Evolutionary conservation across 2,888 invertebrate species (phyloP).

Genomic region (Chaitophorus viminalis): DNA sequence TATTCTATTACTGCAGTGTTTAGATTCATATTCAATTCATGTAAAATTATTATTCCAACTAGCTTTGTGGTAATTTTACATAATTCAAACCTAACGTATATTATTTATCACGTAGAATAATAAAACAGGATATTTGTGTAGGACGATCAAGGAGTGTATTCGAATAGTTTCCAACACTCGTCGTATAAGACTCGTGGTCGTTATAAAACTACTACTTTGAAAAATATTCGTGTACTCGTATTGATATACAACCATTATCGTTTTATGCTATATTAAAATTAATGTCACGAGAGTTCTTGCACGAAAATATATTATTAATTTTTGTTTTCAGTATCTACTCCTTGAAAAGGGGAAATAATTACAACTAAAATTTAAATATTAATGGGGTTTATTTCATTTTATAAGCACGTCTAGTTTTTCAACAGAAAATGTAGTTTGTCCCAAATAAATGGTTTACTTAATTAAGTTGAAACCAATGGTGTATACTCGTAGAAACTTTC

Average conservation of each 20-base stretch:
- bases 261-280: too few species aligned
- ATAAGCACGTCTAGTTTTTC: neutral
- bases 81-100: neutral
- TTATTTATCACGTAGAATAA: slow-evolving; percentile 7
- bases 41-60: neutral
- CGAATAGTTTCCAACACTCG: neutral
- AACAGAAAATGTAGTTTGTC: too few species aligned
- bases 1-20: neutral
- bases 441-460: too few species aligned
- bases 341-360: neutral
- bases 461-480: too few species aligned
- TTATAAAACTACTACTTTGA: slow-evolving; percentile 7
- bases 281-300: neutral
- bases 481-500: too few species aligned
- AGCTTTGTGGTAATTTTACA: neutral
- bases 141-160: neutral
- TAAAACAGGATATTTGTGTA: slow-evolving; percentile 20
- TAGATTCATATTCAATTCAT: neutral
- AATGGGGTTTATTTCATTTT: neutral
- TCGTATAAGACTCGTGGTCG: neutral
- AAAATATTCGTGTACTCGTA: slow-evolving; percentile 14
- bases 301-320: neutral
- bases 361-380: neutral
- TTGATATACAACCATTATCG: neutral
- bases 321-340: too few species aligned